Evolutionary conservation across 2,888 invertebrate genomes (phyloP).

Genomic region (Drosophila algonquin): DNA sequence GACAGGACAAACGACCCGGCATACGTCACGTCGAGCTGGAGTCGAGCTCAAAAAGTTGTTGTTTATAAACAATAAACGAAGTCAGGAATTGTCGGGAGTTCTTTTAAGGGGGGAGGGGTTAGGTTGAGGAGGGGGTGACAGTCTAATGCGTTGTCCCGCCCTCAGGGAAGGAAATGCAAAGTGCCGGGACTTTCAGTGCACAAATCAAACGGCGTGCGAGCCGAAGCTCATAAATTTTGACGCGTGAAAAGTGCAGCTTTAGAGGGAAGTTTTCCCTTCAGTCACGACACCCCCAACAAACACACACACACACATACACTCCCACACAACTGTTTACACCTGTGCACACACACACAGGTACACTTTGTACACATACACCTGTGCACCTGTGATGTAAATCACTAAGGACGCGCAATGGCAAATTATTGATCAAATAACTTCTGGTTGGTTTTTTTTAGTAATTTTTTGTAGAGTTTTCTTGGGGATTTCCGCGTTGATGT

Average conservation of each 20-base stretch:
- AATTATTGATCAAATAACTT: conserved; percentile 80
- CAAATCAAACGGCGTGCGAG: conserved; percentile 67
- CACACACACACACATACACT: conserved; percentile 19
- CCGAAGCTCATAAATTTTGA: conserved; percentile 65
- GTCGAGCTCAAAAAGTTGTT: conserved; percentile 57
- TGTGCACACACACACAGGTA: conserved; percentile 14
- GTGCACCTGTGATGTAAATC: conserved; percentile 36
- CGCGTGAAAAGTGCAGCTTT: conserved; percentile 69
- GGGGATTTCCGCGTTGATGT: background rate
- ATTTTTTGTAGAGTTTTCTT: background rate
- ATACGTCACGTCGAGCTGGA: conserved; percentile 59
- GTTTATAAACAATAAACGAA: conserved; percentile 81
- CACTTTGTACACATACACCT: background rate
- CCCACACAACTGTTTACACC: conserved; percentile 36
- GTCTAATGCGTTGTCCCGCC: conserved; percentile 44
- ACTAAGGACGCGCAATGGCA: conserved; percentile 66
- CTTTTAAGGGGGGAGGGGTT: conserved; percentile 6
- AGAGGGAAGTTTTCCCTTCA: conserved; percentile 33
- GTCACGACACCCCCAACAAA: conserved; percentile 33
- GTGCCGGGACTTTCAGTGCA: conserved; percentile 53
- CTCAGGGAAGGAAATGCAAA: conserved; percentile 50
- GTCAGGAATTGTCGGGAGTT: conserved; percentile 40
- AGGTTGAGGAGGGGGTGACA: conserved; percentile 15
- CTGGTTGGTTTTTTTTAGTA: conserved; percentile 10
- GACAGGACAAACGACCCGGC: conserved; percentile 59